Evolutionary conservation across 2,888 invertebrate genomes (phyloP).

Genomic region (Pilophorus perplexus): DNA sequence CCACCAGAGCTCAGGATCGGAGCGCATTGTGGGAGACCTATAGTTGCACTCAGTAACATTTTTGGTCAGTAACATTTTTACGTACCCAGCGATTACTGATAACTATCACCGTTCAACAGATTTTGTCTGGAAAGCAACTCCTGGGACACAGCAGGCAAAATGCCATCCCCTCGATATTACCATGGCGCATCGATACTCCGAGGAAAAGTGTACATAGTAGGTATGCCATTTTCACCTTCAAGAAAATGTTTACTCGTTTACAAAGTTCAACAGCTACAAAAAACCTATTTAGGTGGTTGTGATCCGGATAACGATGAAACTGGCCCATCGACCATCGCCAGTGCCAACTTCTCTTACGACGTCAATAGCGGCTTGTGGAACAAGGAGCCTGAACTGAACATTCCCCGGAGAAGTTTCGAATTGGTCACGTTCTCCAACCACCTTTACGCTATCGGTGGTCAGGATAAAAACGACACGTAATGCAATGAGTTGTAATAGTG

Average conservation of each 20-base stretch:
- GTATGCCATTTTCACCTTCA: slow-evolving; percentile 54
- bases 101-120: too few species aligned
- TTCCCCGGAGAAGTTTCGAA: slow-evolving; percentile 67
- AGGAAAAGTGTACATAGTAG: slow-evolving; percentile 66
- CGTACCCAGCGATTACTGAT: too few species aligned
- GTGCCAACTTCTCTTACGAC: slow-evolving; percentile 68
- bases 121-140: slow-evolving; percentile 52
- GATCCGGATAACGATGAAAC: slow-evolving; percentile 62
- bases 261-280: too few species aligned
- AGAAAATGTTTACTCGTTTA: too few species aligned
- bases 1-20: too few species aligned
- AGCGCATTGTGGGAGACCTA: too few species aligned
- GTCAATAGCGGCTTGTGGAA: slow-evolving; percentile 64
- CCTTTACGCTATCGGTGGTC: slow-evolving; percentile 71
- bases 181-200: slow-evolving; percentile 64
- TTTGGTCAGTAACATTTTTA: too few species aligned
- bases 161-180: slow-evolving; percentile 69
- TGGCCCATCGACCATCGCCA: slow-evolving; percentile 47
- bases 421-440: slow-evolving; percentile 64
- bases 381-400: slow-evolving; percentile 61
- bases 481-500: neutral
- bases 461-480: slow-evolving; percentile 61
- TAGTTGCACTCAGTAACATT: too few species aligned
- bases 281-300: slow-evolving; percentile 59
- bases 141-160: slow-evolving; percentile 66